Percentiles rank a stretch among this genome's conserved stretches.
Conservation (phyloP, 2,888 invertebrate species). For the Apamea crenata region DNA sequence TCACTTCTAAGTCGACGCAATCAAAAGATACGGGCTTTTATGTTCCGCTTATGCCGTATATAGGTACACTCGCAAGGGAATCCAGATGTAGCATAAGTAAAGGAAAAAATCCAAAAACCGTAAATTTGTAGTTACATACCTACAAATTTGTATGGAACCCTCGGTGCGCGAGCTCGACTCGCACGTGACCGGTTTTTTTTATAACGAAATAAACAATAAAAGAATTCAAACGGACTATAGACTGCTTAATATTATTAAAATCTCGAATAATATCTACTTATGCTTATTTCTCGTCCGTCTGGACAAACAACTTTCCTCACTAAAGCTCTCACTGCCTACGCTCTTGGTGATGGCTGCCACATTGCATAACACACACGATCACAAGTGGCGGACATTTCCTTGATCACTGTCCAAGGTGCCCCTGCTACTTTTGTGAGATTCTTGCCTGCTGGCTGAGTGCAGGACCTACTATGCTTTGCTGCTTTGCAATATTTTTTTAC, state of each 20-base stretch:
- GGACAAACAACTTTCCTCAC: conserved; percentile 21
- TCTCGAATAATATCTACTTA: not conserved
- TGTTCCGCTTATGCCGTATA: too few species aligned
- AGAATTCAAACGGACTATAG: not conserved
- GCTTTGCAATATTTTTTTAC: not conserved
- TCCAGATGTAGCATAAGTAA: too few species aligned
- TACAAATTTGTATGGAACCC: too few species aligned
- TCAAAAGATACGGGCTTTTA: too few species aligned
- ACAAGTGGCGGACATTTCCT: not conserved
- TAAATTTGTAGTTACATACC: too few species aligned
- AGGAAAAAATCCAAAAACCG: too few species aligned
- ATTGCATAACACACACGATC: conserved; percentile 9
- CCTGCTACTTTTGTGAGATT: not conserved
- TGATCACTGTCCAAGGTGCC: not conserved
- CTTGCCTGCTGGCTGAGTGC: not conserved
- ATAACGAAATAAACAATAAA: not conserved
- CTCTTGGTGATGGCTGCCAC: not conserved
- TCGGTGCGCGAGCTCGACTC: too few species aligned
- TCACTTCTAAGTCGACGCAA: too few species aligned
- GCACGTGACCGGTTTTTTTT: too few species aligned
- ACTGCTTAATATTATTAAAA: conserved; percentile 7
- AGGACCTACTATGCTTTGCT: not conserved
- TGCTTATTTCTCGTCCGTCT: conserved; percentile 11
- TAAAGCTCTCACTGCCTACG: not conserved
- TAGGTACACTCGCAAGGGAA: too few species aligned